phyloP scores from a whole-genome alignment of 2,888 invertebrate genomes.

The Cephus pygmeus region DNA sequence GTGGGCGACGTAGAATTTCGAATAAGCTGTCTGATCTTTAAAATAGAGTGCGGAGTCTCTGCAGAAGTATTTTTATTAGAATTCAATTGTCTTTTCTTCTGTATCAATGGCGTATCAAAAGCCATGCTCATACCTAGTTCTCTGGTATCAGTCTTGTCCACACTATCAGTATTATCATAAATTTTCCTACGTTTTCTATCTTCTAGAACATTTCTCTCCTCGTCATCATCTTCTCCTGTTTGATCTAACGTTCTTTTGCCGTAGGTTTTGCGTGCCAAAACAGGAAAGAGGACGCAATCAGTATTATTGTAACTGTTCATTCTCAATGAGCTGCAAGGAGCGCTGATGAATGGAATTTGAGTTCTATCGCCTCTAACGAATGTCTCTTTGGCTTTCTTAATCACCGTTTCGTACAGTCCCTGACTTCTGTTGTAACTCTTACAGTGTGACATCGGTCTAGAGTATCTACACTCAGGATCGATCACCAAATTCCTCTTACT shows the following conservation, averaged over 20 bases:
- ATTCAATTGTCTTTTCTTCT: conserved; percentile 42
- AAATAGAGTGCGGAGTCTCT: conserved; percentile 60
- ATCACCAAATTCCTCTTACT: conserved; percentile 18
- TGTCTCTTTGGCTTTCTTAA: conserved; percentile 55
- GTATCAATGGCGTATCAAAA: conserved; percentile 56
- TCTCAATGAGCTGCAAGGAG: conserved; percentile 51
- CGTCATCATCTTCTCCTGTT: conserved; percentile 21
- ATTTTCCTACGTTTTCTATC: conserved; percentile 37
- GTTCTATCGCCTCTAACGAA: conserved; percentile 44
- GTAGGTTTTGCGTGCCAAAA: conserved; percentile 20
- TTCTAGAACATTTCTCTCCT: conserved; percentile 15
- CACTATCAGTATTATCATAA: conserved; percentile 25
- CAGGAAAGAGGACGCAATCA: conserved; percentile 48
- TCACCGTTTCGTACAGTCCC: conserved; percentile 48
- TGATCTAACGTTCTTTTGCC: conserved; percentile 49
- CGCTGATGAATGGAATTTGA: conserved; percentile 57
- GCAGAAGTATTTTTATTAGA: conserved; percentile 11
- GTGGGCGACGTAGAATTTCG: conserved; percentile 46
- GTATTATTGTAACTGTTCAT: conserved; percentile 29
- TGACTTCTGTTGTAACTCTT: conserved; percentile 33
- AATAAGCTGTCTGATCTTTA: conserved; percentile 58
- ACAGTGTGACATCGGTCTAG: conserved; percentile 58
- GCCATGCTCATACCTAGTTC: conserved; percentile 36
- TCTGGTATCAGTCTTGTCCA: conserved; percentile 10
- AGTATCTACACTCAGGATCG: conserved; percentile 38